A percentile compares a stretch with the other conserved stretches of the same genome.
Conservation (phyloP, 2,113 vertebrate genomes). For the Plectropomus leopardus region DNA sequence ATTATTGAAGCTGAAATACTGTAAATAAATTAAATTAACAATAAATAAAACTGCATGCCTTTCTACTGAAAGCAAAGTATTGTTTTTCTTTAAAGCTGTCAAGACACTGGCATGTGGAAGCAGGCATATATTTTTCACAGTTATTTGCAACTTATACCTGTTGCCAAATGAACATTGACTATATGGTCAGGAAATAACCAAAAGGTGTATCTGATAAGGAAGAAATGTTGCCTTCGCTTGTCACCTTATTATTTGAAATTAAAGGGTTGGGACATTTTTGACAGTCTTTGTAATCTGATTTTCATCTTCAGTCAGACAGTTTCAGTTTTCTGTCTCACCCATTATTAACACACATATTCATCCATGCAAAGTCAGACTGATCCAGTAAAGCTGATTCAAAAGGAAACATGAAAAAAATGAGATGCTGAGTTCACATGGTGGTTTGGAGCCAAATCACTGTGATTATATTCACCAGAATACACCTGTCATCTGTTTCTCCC, state of each 20-base stretch:
- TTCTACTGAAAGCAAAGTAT: slow-evolving; percentile 42
- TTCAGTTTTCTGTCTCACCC: not conserved
- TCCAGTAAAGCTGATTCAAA: not conserved
- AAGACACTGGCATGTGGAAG: slow-evolving; percentile 38
- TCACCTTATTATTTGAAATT: slow-evolving; percentile 16
- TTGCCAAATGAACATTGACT: slow-evolving; percentile 46
- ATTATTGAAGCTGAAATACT: slow-evolving; percentile 69
- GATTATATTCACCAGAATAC: slow-evolving; percentile 47
- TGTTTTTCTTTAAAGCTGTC: slow-evolving; percentile 56
- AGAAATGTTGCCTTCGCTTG: not conserved
- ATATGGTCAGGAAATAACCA: slow-evolving; percentile 24
- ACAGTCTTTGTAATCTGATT: not conserved
- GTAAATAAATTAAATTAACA: slow-evolving; percentile 76
- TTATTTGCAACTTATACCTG: slow-evolving; percentile 49
- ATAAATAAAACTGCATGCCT: slow-evolving; percentile 66
- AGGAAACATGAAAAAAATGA: not conserved
- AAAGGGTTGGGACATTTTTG: not conserved
- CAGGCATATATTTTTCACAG: slow-evolving; percentile 39
- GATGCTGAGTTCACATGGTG: slow-evolving; percentile 6
- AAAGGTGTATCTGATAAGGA: not conserved
- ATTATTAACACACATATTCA: not conserved
- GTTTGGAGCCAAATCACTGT: slow-evolving; percentile 59
- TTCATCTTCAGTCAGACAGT: not conserved
- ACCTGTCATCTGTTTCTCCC: slow-evolving; percentile 52
- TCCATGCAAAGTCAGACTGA: not conserved